Evolutionary conservation across 2,888 invertebrate genomes (phyloP).

Genomic region (Cephus nigrinus): DNA sequence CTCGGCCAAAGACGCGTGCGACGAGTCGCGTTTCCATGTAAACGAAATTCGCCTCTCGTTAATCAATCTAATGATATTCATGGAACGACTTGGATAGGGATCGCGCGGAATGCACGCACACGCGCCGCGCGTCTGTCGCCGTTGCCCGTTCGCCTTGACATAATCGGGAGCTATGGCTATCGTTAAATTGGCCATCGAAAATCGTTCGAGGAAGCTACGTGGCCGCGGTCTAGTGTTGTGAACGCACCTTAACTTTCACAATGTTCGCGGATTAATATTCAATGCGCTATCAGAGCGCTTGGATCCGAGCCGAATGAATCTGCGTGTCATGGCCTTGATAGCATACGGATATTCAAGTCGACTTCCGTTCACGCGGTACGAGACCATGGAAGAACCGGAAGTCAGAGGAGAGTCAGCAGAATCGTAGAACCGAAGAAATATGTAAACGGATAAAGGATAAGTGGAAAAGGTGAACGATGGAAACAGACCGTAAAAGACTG

Average conservation of each 20-base stretch:
- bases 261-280: too few relatives aligned
- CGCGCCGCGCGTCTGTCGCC: neutral
- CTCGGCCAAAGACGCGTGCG: too few relatives aligned
- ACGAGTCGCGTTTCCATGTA: too few relatives aligned
- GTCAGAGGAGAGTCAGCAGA: neutral
- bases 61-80: neutral
- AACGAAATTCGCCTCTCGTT: neutral
- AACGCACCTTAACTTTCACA: too few relatives aligned
- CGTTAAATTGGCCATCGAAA: neutral
- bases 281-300: too few relatives aligned
- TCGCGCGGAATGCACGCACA: neutral
- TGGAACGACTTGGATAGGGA: neutral
- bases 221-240: too few relatives aligned
- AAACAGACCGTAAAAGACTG: constrained; percentile 37
- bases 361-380: neutral
- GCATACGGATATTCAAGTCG: too few relatives aligned
- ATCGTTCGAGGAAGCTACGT: too few relatives aligned
- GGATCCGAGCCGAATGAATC: too few relatives aligned
- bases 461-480: constrained; percentile 9
- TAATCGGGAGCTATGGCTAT: neutral
- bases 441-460: neutral
- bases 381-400: neutral
- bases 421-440: neutral
- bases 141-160: neutral
- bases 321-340: too few relatives aligned